Percentiles rank a stretch among this genome's conserved stretches.
These are phyloP conservation scores for Panagrolaimus sp. DNA, from an alignment of 1,140 invertebrate species.

Conservation along the genomic window DNA sequence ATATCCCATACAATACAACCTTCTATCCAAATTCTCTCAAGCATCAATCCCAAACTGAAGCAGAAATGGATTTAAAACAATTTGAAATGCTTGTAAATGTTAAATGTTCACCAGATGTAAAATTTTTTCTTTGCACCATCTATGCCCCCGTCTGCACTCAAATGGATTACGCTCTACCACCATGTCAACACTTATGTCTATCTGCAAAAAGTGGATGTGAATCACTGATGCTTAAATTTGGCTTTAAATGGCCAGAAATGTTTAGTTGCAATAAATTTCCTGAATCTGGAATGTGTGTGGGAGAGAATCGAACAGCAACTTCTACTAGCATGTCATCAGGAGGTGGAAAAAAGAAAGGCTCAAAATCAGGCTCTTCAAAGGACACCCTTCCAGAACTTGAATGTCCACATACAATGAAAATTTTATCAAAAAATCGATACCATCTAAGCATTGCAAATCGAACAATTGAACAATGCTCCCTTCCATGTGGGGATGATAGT, in stretches of 20 bases:
- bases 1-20: conserved; percentile 86
- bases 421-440: conserved; percentile 39
- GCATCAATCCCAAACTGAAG: conserved; percentile 88
- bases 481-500: conserved; percentile 50
- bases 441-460: conserved; percentile 35
- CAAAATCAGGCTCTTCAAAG: conserved; percentile 23
- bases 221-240: conserved; percentile 81
- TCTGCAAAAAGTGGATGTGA: conserved; percentile 82
- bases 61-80: conserved; percentile 82
- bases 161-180: conserved; percentile 78
- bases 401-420: conserved; percentile 47
- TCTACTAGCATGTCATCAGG: conserved; percentile 1
- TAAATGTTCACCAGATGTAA: conserved; percentile 83
- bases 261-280: conserved; percentile 87
- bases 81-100: conserved; percentile 92
- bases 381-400: conserved; percentile 22
- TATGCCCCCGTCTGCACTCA: conserved; percentile 93
- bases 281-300: conserved; percentile 74
- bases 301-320: conserved; percentile 74
- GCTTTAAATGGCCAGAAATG: conserved; percentile 85
- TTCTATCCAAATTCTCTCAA: conserved; percentile 90
- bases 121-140: conserved; percentile 89
- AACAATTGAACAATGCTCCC: conserved; percentile 48
- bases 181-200: conserved; percentile 79
- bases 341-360: conserved; percentile 1